Base-by-base conservation (phyloP, 2,797 vertebrate genomes). In the Galago senegalensis region DNA sequence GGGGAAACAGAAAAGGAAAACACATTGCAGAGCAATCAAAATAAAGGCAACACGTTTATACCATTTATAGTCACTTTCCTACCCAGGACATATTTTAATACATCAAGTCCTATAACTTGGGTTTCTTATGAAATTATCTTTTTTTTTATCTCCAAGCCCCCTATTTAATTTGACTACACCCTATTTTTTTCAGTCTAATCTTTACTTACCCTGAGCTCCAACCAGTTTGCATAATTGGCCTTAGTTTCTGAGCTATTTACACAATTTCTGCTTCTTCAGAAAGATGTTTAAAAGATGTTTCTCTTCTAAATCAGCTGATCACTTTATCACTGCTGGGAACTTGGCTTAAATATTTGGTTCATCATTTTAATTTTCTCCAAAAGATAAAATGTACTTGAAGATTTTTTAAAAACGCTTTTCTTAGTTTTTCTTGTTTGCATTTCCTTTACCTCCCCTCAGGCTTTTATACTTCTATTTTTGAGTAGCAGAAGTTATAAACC, bases 401-500 rank as follows among this genome's bases (percentile, higher is more conserved):
- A 80, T 63, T 80, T 70, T 70, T 77, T 1, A 9, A 49, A 89
- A 75, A 43, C 4, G 2, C 12, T 49, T 80, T 89, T 91, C 43
- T 92, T 92, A 34, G 18, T 53, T 94, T 89, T 80, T 77, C 29
- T 81, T 91, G 6, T 70, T 94, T 94, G 60, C 34, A 29, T 93
- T 90, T 37, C 18, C 9, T 79, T 93, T 34, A 25, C 75, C 34
- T 89, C 14, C 27, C 63, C 40, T 76, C 7, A 0, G 80, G n/a
- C 75, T 83, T 91, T 96, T 40, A 46, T 37, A 67, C 70, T 95
- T 94, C 80, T 91, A 69, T 86, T 91, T 94, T 56, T 73, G 91
- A 90, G n/a, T 75, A 25, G 43, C 79, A 80, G 81, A 82, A 86
- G 43, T 91, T 95, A 53, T 58, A 92, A 79, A 82, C 92, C 67